A percentile compares a stretch with the other conserved stretches of the same genome.
These are phyloP conservation scores for Hermetia illucens DNA, from an alignment of 1,140 invertebrate genomes.

Conservation along the genomic window DNA sequence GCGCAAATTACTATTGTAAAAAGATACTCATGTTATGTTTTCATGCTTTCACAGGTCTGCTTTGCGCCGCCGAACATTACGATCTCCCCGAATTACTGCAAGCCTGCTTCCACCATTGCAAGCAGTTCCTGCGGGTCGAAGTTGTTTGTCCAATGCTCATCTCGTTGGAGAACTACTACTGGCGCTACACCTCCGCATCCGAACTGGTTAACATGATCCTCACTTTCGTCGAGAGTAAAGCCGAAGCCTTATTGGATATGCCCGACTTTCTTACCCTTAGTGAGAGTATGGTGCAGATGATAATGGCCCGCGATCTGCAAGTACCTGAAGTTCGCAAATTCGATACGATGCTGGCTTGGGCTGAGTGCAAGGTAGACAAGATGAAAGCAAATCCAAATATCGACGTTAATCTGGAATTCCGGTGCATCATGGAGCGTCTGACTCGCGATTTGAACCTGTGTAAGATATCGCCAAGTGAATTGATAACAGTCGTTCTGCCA, in stretches of 20 bases:
- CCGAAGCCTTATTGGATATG: slow-evolving; percentile 66
- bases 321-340: slow-evolving; percentile 85
- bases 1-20: too few species aligned
- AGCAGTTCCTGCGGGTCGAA: slow-evolving; percentile 82
- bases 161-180: slow-evolving; percentile 87
- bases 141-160: slow-evolving; percentile 86
- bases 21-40: neutral
- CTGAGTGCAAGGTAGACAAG: slow-evolving; percentile 57
- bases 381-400: slow-evolving; percentile 57
- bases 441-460: slow-evolving; percentile 79
- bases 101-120: slow-evolving; percentile 89
- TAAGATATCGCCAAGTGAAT: slow-evolving; percentile 81
- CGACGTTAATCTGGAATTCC: slow-evolving; percentile 77
- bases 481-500: slow-evolving; percentile 83
- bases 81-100: slow-evolving; percentile 83
- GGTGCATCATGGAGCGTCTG: slow-evolving; percentile 81
- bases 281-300: slow-evolving; percentile 90
- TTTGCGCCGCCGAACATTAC: slow-evolving; percentile 88
- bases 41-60: slow-evolving; percentile 40
- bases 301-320: slow-evolving; percentile 76
- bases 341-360: slow-evolving; percentile 85
- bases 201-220: slow-evolving; percentile 90
- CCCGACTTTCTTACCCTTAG: slow-evolving; percentile 74
- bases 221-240: slow-evolving; percentile 75
- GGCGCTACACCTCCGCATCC: slow-evolving; percentile 85